Percentiles rank a stretch among this genome's conserved stretches.
Evolutionary conservation across 2,797 vertebrate species (phyloP).

Genomic region (Bovichtus variegatus): DNA sequence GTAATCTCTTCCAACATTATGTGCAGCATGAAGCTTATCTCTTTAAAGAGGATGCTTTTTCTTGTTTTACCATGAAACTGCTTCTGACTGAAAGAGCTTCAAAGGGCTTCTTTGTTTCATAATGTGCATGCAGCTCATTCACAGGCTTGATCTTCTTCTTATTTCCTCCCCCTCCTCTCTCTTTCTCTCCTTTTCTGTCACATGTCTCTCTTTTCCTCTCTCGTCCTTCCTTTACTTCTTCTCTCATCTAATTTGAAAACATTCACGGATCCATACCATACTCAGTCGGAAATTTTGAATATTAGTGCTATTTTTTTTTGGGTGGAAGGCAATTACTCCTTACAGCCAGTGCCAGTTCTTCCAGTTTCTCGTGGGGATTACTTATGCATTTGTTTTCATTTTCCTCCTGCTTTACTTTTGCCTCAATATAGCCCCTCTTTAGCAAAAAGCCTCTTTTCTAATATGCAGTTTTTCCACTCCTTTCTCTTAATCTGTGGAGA

Average conservation of each 20-base stretch:
- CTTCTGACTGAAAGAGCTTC: constrained; percentile 88
- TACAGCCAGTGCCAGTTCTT: constrained; percentile 67
- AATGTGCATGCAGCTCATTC: constrained; percentile 89
- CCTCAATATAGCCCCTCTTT: constrained; percentile 69
- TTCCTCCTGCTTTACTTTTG: constrained; percentile 72
- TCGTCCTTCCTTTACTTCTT: constrained; percentile 38
- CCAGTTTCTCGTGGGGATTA: constrained; percentile 76
- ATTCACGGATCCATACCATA: constrained; percentile 62
- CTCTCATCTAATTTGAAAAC: constrained; percentile 60
- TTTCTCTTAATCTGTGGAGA: constrained; percentile 72
- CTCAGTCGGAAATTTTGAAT: constrained; percentile 77
- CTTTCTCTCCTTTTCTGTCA: constrained; percentile 57
- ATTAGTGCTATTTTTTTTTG: constrained; percentile 68
- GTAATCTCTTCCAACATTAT: constrained; percentile 86
- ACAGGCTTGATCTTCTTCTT: constrained; percentile 83
- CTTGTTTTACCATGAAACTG: constrained; percentile 88
- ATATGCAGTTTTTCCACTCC: constrained; percentile 58
- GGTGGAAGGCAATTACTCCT: constrained; percentile 78
- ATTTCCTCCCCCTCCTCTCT: constrained; percentile 71
- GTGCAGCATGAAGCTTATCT: constrained; percentile 87
- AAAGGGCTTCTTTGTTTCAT: constrained; percentile 88
- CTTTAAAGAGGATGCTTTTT: constrained; percentile 87
- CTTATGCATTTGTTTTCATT: constrained; percentile 83
- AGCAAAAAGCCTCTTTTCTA: constrained; percentile 65
- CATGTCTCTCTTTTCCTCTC: constrained; percentile 45